Evolutionary conservation across 2,113 vertebrate genomes (phyloP).

Genomic region (Neomonachus schauinslandi): DNA sequence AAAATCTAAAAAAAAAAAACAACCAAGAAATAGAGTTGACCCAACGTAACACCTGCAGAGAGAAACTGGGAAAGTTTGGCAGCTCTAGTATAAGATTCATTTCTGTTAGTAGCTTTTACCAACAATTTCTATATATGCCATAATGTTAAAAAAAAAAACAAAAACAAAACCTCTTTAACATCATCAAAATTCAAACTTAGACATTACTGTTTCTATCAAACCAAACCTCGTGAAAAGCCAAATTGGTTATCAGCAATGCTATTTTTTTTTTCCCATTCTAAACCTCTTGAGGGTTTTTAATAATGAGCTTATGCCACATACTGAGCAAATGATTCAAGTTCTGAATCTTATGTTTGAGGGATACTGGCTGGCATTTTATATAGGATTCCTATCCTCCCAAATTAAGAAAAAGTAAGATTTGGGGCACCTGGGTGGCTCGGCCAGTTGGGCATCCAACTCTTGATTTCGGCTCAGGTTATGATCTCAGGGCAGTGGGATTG

Average conservation of each 20-base stretch:
- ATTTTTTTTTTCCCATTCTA: neutral
- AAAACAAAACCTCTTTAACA: neutral
- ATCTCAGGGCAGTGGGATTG: neutral
- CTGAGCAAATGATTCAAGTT: slow-evolving; percentile 33
- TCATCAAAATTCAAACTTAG: neutral
- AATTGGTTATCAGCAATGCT: neutral
- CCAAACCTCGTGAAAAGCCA: neutral
- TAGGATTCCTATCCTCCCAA: neutral
- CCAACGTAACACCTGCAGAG: neutral
- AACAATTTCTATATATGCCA: neutral
- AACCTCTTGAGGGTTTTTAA: slow-evolving; percentile 7
- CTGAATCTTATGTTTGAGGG: slow-evolving; percentile 18
- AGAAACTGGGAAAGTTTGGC: neutral
- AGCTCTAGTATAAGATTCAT: neutral
- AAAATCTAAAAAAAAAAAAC: no score
- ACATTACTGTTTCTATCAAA: neutral
- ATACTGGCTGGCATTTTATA: slow-evolving; percentile 15
- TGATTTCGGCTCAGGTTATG: neutral
- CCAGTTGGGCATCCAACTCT: neutral
- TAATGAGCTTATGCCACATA: slow-evolving; percentile 4
- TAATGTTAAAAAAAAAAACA: neutral
- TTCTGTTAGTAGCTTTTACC: neutral
- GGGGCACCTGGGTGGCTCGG: neutral
- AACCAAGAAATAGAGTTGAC: neutral
- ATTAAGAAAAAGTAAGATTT: slow-evolving; percentile 18